Evolutionary conservation across 2,113 vertebrate genomes (phyloP), one percentile per base, ranked within the genome.

Genomic region (Pavo muticus): DNA sequence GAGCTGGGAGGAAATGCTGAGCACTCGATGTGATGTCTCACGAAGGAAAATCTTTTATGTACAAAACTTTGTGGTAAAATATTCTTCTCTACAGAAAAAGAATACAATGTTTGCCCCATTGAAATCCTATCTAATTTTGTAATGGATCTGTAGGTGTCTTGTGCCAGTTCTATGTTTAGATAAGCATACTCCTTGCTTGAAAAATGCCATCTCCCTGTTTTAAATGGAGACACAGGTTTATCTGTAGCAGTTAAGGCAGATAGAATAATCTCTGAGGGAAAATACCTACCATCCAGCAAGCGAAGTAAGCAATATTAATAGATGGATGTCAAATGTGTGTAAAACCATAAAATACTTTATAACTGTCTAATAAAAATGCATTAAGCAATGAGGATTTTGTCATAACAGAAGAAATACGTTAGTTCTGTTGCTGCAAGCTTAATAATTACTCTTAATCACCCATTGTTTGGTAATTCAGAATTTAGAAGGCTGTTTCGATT

Each of bases 361-460:
- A 72, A 68, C 17, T 85, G 74, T 67, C 84, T 79, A 27, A 64
- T 12, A 81, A 79, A 94, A 95, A 73, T 10, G 6, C 78, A 50
- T 70, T 70, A 70, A 89, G 80, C 63, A 56, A 56, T 8, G 39
- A 86, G 75, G 82, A 42, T 52, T 80, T 76, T 88, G 89, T 92
- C 91, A 83, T 37, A 95, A 79, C n/a, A 74, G 71, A 93, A 90
- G 87, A 76, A 95, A 73, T 35, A 32, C 1, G 6, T 79, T 76
- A 45, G 78, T 74, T 52, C 59, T 94, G 72, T 81, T 86, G 91
- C 69, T 63, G 56, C 61, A 50, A 93, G 91, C 45, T 87, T 67
- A 39, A 64, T 84, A 93, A 90, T 74, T 86, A 35, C 35, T 50
- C 75, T 77, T 91, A 94, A 93, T 91, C 89, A 91, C 75, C 74